Evolutionary conservation across 2,113 vertebrate species (phyloP), one percentile per base, ranked within the genome.

Genomic region (Hypomesus transpacificus): DNA sequence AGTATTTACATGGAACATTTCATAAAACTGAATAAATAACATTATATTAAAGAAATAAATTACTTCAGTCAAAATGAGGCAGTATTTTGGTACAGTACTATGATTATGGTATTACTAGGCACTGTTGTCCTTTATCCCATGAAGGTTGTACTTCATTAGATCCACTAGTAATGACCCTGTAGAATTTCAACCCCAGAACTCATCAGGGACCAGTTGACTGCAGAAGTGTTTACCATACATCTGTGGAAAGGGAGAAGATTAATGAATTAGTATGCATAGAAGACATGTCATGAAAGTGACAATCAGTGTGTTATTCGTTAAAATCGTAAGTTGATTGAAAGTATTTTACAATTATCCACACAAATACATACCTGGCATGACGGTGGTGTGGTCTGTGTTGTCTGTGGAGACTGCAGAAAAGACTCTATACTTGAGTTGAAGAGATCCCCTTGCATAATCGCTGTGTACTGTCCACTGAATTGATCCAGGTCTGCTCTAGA

Each of bases 1-100:
- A 76, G 59, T 88, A 88, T 90, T 85, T 89, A 87, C 83, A 89
- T 20, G 46, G 64, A 70, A 75, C 70, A 83, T 75, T 83, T 86
- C 71, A 81, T 21, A 59, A 50, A 58, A 88, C n/a, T 80, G 80
- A 87, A 89, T 89, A 90, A 89, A 87, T 90, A 90, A 73, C 80
- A 81, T 62, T 68, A 75, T 70, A 68, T 83, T 81, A 59, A 80
- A 57, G 0, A 75, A 65, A 72, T 80, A 90, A 90, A 86, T 91
- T 76, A 81, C 46, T 74, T 70, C 69, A 70, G 88, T 88, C 83
- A 84, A 82, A 89, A 56, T 81, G 74, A 88, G 82, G 76, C 76
- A 86, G 77, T 79, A 79, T 54, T 70, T 65, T 56, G 21, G 52
- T 53, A 54, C 46, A 17, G 52, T 62, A 54, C 66, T 46, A 46